Evolutionary conservation across 2,797 vertebrate genomes (phyloP).

Genomic region (Zenarchopterus dispar): DNA sequence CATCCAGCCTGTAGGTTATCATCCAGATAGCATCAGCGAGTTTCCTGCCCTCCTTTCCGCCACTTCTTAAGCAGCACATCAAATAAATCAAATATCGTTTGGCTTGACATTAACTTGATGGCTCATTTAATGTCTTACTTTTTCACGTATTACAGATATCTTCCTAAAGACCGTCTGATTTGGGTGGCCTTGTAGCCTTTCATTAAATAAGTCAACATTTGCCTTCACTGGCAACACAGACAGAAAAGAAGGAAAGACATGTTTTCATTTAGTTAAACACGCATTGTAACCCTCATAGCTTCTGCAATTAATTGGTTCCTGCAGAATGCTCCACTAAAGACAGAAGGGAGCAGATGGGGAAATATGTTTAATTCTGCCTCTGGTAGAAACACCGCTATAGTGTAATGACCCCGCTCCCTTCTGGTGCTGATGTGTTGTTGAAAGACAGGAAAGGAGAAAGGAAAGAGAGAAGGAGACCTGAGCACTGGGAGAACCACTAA

Average conservation of each 20-base stretch:
- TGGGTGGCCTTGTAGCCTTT: conserved; percentile 24
- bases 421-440: conserved; percentile 74
- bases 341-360: conserved; percentile 55
- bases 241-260: conserved; percentile 36
- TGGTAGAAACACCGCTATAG: conserved; percentile 61
- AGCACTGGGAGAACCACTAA: conserved; percentile 77
- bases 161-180: conserved; percentile 23
- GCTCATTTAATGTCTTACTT: conserved; percentile 11
- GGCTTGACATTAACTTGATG: not conserved
- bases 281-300: conserved; percentile 68
- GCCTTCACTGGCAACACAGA: conserved; percentile 27
- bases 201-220: conserved; percentile 51
- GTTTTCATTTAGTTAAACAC: conserved; percentile 73
- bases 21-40: conserved; percentile 69
- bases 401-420: conserved; percentile 70
- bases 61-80: conserved; percentile 17
- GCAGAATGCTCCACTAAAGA: conserved; percentile 36
- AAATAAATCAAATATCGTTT: conserved; percentile 14
- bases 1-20: conserved; percentile 67
- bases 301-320: conserved; percentile 71
- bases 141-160: conserved; percentile 4
- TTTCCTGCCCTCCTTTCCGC: conserved; percentile 21
- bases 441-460: conserved; percentile 69
- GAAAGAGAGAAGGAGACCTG: conserved; percentile 66
- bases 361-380: conserved; percentile 55